Conservation (phyloP, 2,797 vertebrate species). For the Argya squamiceps region DNA sequence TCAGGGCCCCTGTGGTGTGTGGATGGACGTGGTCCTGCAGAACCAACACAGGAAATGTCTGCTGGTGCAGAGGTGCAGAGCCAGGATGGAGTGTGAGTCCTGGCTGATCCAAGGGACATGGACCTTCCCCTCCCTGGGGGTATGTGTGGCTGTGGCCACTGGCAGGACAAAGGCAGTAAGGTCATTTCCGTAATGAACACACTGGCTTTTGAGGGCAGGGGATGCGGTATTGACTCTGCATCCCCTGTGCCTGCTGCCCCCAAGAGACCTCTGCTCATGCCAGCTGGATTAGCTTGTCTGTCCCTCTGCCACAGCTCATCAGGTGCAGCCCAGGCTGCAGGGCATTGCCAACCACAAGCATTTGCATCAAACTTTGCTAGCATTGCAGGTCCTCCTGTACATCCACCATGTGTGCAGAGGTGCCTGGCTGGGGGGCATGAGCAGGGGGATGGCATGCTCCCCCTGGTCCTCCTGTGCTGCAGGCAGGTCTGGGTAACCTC, state of each 20-base stretch:
- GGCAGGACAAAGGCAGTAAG: not conserved
- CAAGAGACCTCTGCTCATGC: not conserved
- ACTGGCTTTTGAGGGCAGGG: not conserved
- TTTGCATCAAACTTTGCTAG: not conserved
- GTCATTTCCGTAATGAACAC: not conserved
- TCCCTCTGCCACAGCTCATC: not conserved
- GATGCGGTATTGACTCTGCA: not conserved
- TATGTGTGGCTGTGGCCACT: fast-evolving
- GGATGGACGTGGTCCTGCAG: not conserved
- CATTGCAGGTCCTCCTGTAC: fast-evolving
- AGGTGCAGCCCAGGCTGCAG: not conserved
- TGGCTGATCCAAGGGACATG: fast-evolving
- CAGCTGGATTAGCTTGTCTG: not conserved
- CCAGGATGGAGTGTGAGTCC: not conserved
- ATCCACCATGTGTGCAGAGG: fast-evolving
- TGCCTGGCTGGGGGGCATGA: not conserved
- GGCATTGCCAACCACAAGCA: fast-evolving
- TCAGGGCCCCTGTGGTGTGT: not conserved
- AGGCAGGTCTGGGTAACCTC: not conserved
- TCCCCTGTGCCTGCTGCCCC: not conserved
- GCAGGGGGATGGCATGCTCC: fast-evolving
- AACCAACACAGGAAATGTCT: not conserved
- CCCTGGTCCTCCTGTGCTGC: not conserved
- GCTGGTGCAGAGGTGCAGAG: not conserved
- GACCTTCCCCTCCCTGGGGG: not conserved